Evolutionary conservation across 2,888 invertebrate species (phyloP).

Genomic region (Tenthredo scrophulariae): DNA sequence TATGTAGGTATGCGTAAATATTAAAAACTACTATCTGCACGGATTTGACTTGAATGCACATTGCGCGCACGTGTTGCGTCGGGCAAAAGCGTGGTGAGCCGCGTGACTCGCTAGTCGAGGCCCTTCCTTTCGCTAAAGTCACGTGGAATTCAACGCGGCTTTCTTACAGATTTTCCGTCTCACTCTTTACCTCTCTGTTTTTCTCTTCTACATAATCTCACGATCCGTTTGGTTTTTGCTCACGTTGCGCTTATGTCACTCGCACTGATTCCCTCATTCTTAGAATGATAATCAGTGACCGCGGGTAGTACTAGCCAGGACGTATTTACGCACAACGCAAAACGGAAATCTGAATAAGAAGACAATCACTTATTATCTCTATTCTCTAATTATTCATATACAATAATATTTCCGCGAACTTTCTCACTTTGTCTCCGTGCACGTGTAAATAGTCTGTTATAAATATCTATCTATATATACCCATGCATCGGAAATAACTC

Average conservation of each 20-base stretch:
- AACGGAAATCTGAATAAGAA: background rate
- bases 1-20: conserved; percentile 23
- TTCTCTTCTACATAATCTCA: conserved; percentile 2
- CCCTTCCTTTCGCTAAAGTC: conserved; percentile 70
- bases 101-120: conserved; percentile 75
- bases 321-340: background rate
- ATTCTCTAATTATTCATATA: background rate
- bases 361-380: background rate
- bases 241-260: conserved; percentile 1
- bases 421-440: background rate
- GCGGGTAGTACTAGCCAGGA: background rate
- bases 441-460: background rate
- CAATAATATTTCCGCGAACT: background rate
- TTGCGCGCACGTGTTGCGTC: conserved; percentile 44
- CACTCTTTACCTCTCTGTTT: conserved; percentile 2
- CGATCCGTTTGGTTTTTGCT: conserved; percentile 3
- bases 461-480: background rate
- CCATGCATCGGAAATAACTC: background rate
- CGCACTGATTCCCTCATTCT: background rate
- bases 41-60: conserved; percentile 42
- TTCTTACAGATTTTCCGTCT: conserved; percentile 54
- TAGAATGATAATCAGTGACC: background rate
- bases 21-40: conserved; percentile 26
- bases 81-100: conserved; percentile 72
- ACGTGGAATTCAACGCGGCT: conserved; percentile 75